phyloP scores from a whole-genome alignment of 2,797 vertebrate species.

The Sphenodon punctatus region DNA sequence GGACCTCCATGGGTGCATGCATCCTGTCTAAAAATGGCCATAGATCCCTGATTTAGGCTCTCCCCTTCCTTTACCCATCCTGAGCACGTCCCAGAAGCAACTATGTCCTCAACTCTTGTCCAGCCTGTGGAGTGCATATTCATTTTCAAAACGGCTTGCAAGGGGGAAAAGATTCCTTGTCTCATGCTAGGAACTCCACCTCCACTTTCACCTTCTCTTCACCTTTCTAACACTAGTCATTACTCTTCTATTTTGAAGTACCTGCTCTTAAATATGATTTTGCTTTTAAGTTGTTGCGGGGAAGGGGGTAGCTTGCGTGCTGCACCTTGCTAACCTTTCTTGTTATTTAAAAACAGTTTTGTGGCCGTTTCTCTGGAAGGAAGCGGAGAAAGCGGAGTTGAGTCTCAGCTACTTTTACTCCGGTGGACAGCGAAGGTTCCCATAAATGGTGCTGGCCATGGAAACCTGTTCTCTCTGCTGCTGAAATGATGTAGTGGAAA shows the following conservation, averaged over 20 bases:
- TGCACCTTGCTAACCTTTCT: background rate
- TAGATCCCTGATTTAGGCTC: too few relatives aligned
- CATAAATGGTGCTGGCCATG: accelerated
- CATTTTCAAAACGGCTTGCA: too few relatives aligned
- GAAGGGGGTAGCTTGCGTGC: accelerated
- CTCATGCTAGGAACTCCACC: too few relatives aligned
- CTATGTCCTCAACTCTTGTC: too few relatives aligned
- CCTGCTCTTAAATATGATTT: background rate
- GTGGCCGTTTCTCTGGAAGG: background rate
- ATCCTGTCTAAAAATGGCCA: too few relatives aligned
- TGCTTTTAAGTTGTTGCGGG: accelerated
- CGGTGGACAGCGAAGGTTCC: background rate
- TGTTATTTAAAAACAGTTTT: too few relatives aligned
- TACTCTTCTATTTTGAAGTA: background rate
- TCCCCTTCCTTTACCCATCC: too few relatives aligned
- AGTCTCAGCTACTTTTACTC: background rate
- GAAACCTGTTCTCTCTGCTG: background rate
- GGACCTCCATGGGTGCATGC: too few relatives aligned
- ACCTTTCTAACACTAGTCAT: background rate
- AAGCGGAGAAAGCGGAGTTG: background rate
- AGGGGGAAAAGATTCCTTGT: too few relatives aligned
- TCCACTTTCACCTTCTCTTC: too few relatives aligned
- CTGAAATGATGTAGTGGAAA: constrained; percentile 73
- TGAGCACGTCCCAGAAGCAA: too few relatives aligned
- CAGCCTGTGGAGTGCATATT: too few relatives aligned